Conservation (phyloP, 2,113 vertebrate species). For the Chaetorhynchus papuensis region DNA sequence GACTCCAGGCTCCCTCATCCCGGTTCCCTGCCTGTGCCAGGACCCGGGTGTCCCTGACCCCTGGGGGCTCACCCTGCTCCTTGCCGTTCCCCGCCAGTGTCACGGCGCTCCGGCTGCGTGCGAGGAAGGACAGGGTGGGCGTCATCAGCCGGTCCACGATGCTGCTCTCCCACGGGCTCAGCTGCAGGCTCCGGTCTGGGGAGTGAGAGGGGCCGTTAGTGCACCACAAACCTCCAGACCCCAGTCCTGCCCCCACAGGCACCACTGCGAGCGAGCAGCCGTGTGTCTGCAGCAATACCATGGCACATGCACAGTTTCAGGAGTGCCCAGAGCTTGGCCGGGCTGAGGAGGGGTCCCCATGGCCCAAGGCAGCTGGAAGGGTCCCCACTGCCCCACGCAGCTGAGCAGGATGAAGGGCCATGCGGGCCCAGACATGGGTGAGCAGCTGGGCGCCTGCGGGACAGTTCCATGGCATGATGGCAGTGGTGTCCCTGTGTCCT, state of each 20-base stretch:
- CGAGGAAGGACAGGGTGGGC: slow-evolving; percentile 92
- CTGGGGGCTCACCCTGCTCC: slow-evolving; percentile 79
- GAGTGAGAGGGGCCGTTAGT: not conserved
- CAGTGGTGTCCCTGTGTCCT: not conserved
- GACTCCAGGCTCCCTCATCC: not conserved
- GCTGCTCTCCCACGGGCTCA: slow-evolving; percentile 96
- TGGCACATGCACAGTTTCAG: not conserved
- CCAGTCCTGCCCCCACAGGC: accelerated
- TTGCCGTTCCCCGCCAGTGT: slow-evolving; percentile 84
- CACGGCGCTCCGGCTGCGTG: slow-evolving; percentile 91
- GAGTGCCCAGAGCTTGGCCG: accelerated
- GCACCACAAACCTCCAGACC: accelerated
- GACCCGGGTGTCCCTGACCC: accelerated
- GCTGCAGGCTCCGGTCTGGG: slow-evolving; percentile 85
- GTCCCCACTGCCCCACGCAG: not conserved
- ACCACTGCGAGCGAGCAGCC: accelerated
- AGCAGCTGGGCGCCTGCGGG: accelerated
- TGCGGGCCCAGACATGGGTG: accelerated
- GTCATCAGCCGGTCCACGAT: slow-evolving; percentile 98
- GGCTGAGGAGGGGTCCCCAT: not conserved
- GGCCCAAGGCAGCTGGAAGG: not conserved
- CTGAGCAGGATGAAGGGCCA: not conserved
- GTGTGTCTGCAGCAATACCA: accelerated
- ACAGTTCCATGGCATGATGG: not conserved
- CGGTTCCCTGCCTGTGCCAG: not conserved